Evolutionary conservation across 2,888 invertebrate genomes (phyloP), one percentile per base, ranked within the genome.

Genomic region (Chironomus riparius): DNA sequence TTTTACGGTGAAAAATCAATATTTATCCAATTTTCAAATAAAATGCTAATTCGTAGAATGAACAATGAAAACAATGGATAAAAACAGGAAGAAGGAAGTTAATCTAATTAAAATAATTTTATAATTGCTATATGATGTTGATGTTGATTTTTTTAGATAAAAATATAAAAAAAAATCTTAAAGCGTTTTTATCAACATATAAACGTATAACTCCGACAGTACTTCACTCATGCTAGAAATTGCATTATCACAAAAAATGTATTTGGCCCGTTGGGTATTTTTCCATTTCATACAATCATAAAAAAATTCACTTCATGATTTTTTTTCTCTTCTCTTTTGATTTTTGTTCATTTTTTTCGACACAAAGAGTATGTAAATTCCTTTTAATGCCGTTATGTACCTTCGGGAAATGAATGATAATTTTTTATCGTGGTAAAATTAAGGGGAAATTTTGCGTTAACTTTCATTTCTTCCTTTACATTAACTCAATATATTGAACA

Each of bases 1-100:
- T 38, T 62, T 72, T 38, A 6, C 70, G 10, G 22, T 24, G 21
- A 18, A 72, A 72, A 72, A 72, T 72, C 72, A 72, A 72, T 72
- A 72, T 72, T 72, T 72, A 61, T 62, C 72, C 72, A 72, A 72
- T 72, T 72, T 48, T 62, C 13, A 18, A 62, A 38, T 10, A 38
- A 38, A 38, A 38, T 38, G 38, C 38, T 38, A 38, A 38, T 38
- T 38, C 38, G 38, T 38, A 38, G 10, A 38, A 38, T 38, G 38
- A 38, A 38, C 38, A 38, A 38, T 38, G 18, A 10, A 22, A 18
- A 65, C 65, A 65, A 65, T 65, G 3, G 65, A 65, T 18, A 3
- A 13, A 13, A 18, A 22, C 13, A 13, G 12, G 18, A 22, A 7
- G 38, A 38, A 38, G 38, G 38, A 18, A 22, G 22, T 21, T 22